A percentile compares a stretch with the other conserved stretches of the same genome.
phyloP scores from a whole-genome alignment of 2,888 invertebrate genomes.

The Caenorhabditis becei region DNA sequence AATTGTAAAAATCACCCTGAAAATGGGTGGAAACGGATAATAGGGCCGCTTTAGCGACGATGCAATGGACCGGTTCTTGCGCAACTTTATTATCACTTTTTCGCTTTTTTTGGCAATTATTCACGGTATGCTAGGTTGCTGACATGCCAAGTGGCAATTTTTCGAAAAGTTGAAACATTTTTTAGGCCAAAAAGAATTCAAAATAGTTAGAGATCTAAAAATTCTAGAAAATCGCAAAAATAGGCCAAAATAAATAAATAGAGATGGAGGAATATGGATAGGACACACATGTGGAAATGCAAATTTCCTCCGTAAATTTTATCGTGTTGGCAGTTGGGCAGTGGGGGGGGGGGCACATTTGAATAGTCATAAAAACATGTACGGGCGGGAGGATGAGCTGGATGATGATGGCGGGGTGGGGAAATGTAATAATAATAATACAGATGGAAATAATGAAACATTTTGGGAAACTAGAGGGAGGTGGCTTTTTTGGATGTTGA shows the following conservation, averaged over 20 bases:
- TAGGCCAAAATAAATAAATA: background rate
- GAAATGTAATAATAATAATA: background rate
- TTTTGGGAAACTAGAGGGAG: too few species aligned
- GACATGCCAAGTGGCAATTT: too few species aligned
- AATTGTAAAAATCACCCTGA: too few species aligned
- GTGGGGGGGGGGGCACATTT: background rate
- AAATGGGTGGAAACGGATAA: too few species aligned
- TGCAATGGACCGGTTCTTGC: too few species aligned
- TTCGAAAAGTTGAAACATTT: background rate
- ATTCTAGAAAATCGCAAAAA: background rate
- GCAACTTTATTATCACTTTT: too few species aligned
- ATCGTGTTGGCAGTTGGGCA: too few species aligned
- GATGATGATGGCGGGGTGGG: background rate
- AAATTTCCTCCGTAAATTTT: too few species aligned
- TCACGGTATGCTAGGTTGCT: slow-evolving; percentile 5
- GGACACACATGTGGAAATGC: slow-evolving; percentile 5
- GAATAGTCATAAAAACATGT: background rate
- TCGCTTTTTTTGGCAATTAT: too few species aligned
- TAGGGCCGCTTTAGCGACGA: too few species aligned
- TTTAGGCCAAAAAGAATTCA: background rate
- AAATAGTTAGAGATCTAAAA: background rate
- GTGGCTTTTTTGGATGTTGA: too few species aligned
- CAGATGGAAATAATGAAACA: too few species aligned
- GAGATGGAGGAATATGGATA: background rate
- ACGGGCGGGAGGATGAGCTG: background rate